Base-by-base conservation (phyloP, 2,888 invertebrate genomes). In the Calliphora vomitoria region DNA sequence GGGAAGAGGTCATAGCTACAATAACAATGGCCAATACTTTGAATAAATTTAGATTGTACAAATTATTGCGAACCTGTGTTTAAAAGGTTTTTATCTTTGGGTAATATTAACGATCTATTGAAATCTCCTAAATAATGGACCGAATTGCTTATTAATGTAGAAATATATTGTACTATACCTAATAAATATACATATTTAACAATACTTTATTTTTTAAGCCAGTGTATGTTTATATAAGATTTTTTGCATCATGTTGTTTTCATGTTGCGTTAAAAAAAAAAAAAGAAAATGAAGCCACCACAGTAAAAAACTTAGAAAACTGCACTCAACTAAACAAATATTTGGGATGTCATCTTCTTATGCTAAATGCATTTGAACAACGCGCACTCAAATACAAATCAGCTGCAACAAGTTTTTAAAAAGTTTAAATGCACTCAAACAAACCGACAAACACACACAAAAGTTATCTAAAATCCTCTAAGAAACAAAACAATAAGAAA, bases 371-470 rank as follows among this genome's bases (percentile, higher is more conserved):
- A 69, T 76, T 71, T 78, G 66, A 58, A 74, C n/a, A 72, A 78
- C 20, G 44, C 15, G 47, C 62, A 64, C 83, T 72, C 44, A 71
- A 78, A 81, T 71, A 81, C 69, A 85, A 85, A 85, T 85, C 80
- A 64, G 69, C 72, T 75, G 74, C 85, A 85, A 85, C 85, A 85
- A 85, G 85, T 85, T 85, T 74, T 80, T 25, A 18, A 68, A 85
- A 85, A 83, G 55, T 78, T 83, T 76, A 58, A 68, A 68, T 53
- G 44, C 69, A 71, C 6, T 58, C 64, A 35, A n/a, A 15, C n/a
- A 20, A 1, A 31, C 50, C 10, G n/a, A 20, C 18, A 83, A 64
- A 78, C 4, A 31, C 50, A 13, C 31, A 20, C 31, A 78, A 71
- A 78, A 64, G 44, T 82, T 62, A 38, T 55, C 85, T 44, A 69